Percentiles rank a stretch among this genome's conserved stretches.
Conservation (phyloP, 1,140 invertebrate genomes). For the Pinna nobilis region DNA sequence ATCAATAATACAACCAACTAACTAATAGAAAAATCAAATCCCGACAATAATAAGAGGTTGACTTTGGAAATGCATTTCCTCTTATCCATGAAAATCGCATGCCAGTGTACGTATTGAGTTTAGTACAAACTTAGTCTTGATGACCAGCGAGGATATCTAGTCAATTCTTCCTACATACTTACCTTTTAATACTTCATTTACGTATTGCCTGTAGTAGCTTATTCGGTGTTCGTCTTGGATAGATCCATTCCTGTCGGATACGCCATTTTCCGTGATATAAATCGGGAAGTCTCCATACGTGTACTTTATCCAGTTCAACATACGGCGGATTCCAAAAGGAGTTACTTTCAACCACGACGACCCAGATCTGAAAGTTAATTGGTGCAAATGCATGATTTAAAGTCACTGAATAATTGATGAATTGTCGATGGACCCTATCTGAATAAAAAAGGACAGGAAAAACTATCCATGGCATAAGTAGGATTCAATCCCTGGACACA, state of each 20-base stretch:
- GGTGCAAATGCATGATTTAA: not conserved
- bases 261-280: constrained; percentile 84
- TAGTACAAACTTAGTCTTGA: not conserved
- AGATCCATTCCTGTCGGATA: constrained; percentile 73
- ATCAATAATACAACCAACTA: too few relatives aligned
- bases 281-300: constrained; percentile 79
- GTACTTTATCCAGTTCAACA: constrained; percentile 79
- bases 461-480: not conserved
- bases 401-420: not conserved
- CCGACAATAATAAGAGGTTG: not conserved
- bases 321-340: constrained; percentile 81
- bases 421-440: not conserved
- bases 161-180: not conserved
- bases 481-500: too few relatives aligned
- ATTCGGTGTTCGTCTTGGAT: constrained; percentile 77
- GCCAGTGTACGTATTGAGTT: not conserved
- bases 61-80: not conserved
- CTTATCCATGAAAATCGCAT: not conserved
- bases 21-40: too few relatives aligned
- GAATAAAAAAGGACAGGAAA: not conserved
- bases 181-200: constrained; percentile 79
- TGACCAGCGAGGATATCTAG: not conserved
- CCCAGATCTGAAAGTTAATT: constrained; percentile 33
- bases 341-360: constrained; percentile 67
- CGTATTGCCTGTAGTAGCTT: constrained; percentile 77